phyloP scores from a whole-genome alignment of 2,113 vertebrate genomes.

The Scomber colias region DNA sequence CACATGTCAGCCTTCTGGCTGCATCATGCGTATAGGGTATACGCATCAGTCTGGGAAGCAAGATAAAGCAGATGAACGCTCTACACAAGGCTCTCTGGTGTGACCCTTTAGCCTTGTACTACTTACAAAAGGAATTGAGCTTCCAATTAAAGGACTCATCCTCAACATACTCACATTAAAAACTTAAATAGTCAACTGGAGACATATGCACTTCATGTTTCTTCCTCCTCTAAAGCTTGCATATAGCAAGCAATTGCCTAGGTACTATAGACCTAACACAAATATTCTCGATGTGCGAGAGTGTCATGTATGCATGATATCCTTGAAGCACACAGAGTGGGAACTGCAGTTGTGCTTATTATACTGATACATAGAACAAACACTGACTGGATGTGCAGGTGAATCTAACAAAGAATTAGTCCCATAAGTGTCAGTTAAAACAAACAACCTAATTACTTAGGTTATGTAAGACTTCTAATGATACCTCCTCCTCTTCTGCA shows the following conservation, averaged over 20 bases:
- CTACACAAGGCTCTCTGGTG: not conserved
- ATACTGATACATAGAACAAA: not conserved
- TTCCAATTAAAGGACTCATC: conserved; percentile 12
- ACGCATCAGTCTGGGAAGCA: conserved; percentile 9
- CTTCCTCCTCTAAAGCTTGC: not conserved
- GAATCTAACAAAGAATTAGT: conserved; percentile 6
- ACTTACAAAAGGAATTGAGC: conserved; percentile 24
- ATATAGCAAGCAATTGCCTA: conserved; percentile 9
- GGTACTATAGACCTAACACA: not conserved
- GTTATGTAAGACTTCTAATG: conserved; percentile 1
- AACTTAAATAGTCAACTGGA: not conserved
- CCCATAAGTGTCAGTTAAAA: conserved; percentile 24
- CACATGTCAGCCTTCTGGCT: not conserved
- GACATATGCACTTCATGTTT: not conserved
- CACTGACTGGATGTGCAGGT: not conserved
- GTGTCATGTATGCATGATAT: not conserved
- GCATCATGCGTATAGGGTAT: not conserved
- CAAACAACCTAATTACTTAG: conserved; percentile 18
- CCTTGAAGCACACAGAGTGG: not conserved
- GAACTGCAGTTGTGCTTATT: not conserved
- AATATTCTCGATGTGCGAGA: too few relatives aligned
- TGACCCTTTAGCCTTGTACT: conserved; percentile 17
- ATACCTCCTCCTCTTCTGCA: not conserved
- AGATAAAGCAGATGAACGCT: conserved; percentile 9
- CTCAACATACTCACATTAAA: not conserved